These are phyloP conservation scores for Morus bassanus DNA, from an alignment of 2,797 vertebrate species.

Conservation along the genomic window DNA sequence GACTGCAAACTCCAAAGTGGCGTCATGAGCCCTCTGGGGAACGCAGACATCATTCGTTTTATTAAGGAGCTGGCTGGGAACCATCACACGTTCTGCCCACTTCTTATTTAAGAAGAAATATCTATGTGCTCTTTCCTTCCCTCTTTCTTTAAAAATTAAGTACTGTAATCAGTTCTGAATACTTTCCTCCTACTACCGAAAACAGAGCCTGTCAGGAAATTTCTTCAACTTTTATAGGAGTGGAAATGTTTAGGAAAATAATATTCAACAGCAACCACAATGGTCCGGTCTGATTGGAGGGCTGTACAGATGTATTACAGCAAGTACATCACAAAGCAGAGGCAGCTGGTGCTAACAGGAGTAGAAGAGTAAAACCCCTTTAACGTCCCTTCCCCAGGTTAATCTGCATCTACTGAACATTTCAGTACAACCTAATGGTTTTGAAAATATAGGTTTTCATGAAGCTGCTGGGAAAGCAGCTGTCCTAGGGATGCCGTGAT, in stretches of 20 bases:
- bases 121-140: not conserved
- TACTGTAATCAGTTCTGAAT: not conserved
- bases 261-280: not conserved
- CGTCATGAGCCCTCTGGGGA: conserved; percentile 51
- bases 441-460: not conserved
- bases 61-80: conserved; percentile 50
- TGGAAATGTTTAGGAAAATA: not conserved
- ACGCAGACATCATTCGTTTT: conserved; percentile 53
- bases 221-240: not conserved
- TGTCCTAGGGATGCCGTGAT: not conserved
- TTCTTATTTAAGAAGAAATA: conserved; percentile 32
- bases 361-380: not conserved
- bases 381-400: fast-evolving
- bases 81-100: not conserved
- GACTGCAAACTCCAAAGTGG: conserved; percentile 51
- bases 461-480: not conserved
- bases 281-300: not conserved
- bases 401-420: not conserved
- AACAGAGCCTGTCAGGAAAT: not conserved
- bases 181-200: not conserved
- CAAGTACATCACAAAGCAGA: not conserved
- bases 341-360: not conserved
- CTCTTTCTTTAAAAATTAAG: not conserved
- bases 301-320: not conserved
- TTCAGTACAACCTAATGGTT: not conserved